These are phyloP conservation scores for Patella caerulea DNA, from an alignment of 2,888 invertebrate species.

Conservation along the genomic window DNA sequence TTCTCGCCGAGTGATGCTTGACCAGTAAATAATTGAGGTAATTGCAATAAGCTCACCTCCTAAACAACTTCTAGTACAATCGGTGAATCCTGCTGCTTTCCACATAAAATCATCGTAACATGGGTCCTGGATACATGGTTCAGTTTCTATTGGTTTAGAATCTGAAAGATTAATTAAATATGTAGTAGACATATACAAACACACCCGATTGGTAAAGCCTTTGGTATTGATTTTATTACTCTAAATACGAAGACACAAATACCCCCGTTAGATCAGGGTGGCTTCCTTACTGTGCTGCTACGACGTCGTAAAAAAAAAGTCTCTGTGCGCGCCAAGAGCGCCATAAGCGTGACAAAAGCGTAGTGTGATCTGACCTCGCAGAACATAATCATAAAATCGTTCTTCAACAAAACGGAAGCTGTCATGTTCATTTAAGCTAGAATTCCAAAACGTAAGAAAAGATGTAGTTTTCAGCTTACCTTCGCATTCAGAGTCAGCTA, in stretches of 20 bases:
- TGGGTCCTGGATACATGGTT: slow-evolving; percentile 77
- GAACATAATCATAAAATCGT: too few species aligned
- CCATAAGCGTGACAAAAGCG: too few species aligned
- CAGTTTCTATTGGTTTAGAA: slow-evolving; percentile 84
- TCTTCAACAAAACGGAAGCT: too few species aligned
- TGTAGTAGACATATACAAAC: not conserved
- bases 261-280: too few species aligned
- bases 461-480: slow-evolving; percentile 72
- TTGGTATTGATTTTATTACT: not conserved
- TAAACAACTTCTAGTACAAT: slow-evolving; percentile 94
- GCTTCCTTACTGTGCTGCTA: too few species aligned
- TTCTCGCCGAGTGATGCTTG: too few species aligned
- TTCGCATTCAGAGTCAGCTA: slow-evolving; percentile 89
- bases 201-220: not conserved
- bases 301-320: too few species aligned
- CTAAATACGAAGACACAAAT: not conserved
- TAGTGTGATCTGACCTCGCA: too few species aligned
- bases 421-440: too few species aligned
- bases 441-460: too few species aligned
- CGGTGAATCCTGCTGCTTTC: slow-evolving; percentile 69
- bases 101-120: slow-evolving; percentile 62
- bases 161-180: slow-evolving; percentile 44
- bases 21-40: too few species aligned
- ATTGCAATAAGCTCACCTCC: slow-evolving; percentile 77
- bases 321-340: too few species aligned